Base-by-base conservation (phyloP, 2,113 vertebrate species). In the Eptesicus fuscus region DNA sequence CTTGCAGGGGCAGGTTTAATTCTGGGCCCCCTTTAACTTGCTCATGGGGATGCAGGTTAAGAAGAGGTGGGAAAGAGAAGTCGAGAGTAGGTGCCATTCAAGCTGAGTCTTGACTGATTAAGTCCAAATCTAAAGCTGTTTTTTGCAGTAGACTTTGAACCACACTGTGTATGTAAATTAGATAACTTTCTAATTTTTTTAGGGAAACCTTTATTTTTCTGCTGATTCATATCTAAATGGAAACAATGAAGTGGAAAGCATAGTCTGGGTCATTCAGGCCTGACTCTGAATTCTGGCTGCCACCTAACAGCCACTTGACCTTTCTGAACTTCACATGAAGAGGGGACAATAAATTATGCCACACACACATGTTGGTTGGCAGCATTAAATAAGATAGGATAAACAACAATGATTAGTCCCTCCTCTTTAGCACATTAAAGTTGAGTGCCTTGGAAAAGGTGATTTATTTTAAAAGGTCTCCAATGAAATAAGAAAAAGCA, bases 401-500 rank as follows among this genome's bases (percentile, higher is more conserved):
- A 23, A 1, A 56, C 16, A 67, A 7, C 23, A 63, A 10, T 22
- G 56, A 18, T 42, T n/a, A 61, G 63, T 42, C 11, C 37, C 18
- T 70, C 5, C 69, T 35, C 37, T 40, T 74, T 89, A 47, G 69
- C 32, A 63, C 53, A 35, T 23, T 16, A 9, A 83, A 70, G 32
- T 51, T 83, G 61, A 78, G 10, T n/a, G 14, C 32, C 67, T 73
- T 85, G 32, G 73, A 88, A 61, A 92, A 77, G 14, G 13, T 37
- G 69, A 30, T 70, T 76, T 92, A 53, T 84, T 92, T 93, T 95
- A 28, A 73, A 88, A 83, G 49, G 17, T 65, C 44, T 35, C 63
- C 82, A 85, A 82, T 93, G 32, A 92, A 89, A 53, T 11, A 90
- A 77, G 78, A 84, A 89, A 74, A 87, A 88, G 12, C 23, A 44